Evolutionary conservation across 2,888 invertebrate species (phyloP), one percentile per base, ranked within the genome.

Genomic region (Netelia fuscicornis): DNA sequence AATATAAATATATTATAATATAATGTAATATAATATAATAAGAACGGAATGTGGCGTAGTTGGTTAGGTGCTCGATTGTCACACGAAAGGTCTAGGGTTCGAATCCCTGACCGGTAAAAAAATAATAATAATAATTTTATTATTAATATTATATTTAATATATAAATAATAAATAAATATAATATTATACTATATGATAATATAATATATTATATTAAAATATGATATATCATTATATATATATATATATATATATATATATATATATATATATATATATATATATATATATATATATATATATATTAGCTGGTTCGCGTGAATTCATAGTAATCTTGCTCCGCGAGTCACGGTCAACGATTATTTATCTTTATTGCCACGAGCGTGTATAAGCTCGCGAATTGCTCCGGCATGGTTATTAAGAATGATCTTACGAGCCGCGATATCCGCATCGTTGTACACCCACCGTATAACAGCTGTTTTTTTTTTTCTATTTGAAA

Each of bases 361-460:
- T 83, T 70, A 83, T 83, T 83, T 83, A 83, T 78, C 72, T 80
- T 83, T 78, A 83, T 83, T 80, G 62, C 83, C 75, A 42, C 11
- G 42, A 52, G 52, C 48, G 58, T 71, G 17, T 13, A 70, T 2
- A 30, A 23, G 42, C 78, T 70, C 68, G 48, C 68, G 62, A 48
- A 71, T 71, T 71, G 79, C 79, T 79, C 54, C 71, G 54, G 37
- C 71, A 60, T 9, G 52, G 23, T 79, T 72, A 83, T 83, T 79
- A 75, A 83, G 52, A 68, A 83, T 60, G 48, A 83, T 81, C 60
- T 68, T 74, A 60, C 72, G 67, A 64, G 74, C 48, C 11, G 79
- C 10, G 64, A 65, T 72, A 83, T 83, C 72, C 72, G n/a, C 83
- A 13, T 70, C 37, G 68, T 23, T 60, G 68, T 48, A 70, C 52